Evolutionary conservation across 2,113 vertebrate species (phyloP).

Genomic region (Pitta sordida): DNA sequence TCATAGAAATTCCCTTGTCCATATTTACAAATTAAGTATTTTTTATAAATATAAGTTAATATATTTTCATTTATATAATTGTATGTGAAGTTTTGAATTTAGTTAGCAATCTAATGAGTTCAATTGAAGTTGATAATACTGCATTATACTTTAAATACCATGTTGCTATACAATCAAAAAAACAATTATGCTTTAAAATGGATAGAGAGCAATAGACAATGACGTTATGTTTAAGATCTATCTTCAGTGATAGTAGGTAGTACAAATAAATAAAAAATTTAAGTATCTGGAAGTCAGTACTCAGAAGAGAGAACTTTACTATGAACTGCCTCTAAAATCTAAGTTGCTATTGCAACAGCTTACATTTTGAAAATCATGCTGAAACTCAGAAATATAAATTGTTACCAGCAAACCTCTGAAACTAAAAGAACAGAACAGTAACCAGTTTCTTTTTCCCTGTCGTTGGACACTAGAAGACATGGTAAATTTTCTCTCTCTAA

Average conservation of each 20-base stretch:
- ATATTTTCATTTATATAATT: background rate
- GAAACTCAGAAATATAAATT: constrained; percentile 52
- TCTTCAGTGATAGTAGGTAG: background rate
- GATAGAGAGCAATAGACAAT: background rate
- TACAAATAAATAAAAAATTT: constrained; percentile 39
- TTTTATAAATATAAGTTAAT: background rate
- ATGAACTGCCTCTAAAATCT: background rate
- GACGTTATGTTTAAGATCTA: background rate
- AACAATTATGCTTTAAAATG: constrained; percentile 3
- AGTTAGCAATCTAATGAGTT: background rate
- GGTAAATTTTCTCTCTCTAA: constrained; percentile 43
- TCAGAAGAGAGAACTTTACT: constrained; percentile 35
- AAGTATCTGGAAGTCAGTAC: background rate
- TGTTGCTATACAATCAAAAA: background rate
- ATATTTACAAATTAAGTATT: background rate
- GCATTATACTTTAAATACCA: background rate
- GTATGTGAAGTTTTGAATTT: background rate
- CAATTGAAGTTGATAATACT: background rate
- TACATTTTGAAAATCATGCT: constrained; percentile 14
- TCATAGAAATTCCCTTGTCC: background rate
- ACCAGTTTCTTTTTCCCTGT: constrained; percentile 55
- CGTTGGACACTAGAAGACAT: constrained; percentile 31
- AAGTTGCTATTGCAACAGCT: background rate
- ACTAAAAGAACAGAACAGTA: constrained; percentile 52
- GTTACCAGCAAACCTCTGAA: constrained; percentile 60